Conservation (phyloP, 2,113 vertebrate genomes). For the Osmerus mordax region DNA sequence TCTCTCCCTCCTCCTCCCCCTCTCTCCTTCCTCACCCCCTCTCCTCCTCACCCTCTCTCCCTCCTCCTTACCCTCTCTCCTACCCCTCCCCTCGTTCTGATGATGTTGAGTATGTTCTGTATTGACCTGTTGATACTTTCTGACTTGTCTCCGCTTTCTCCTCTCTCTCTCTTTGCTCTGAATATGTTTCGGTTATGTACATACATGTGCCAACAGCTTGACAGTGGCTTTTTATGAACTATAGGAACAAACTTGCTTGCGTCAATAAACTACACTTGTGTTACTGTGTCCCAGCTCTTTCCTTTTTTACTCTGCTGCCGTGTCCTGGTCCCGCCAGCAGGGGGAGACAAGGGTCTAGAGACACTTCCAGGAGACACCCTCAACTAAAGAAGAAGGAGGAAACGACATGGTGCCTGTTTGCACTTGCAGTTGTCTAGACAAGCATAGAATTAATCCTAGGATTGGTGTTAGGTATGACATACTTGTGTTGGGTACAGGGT, state of each 20-base stretch:
- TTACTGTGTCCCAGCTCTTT: slow-evolving; percentile 74
- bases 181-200: slow-evolving; percentile 92
- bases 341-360: too few species aligned
- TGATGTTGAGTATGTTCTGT: slow-evolving; percentile 71
- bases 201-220: slow-evolving; percentile 99
- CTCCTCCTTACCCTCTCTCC: slow-evolving; percentile 59
- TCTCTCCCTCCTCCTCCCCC: slow-evolving; percentile 60
- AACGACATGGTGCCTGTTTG: too few species aligned
- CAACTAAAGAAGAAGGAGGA: too few species aligned
- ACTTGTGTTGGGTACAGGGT: too few species aligned
- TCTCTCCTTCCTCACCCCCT: too few species aligned
- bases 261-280: slow-evolving; percentile 89
- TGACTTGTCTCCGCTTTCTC: slow-evolving; percentile 69
- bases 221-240: slow-evolving; percentile 92
- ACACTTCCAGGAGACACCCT: too few species aligned
- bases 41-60: too few species aligned
- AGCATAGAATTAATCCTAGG: too few species aligned
- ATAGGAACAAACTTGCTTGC: slow-evolving; percentile 98
- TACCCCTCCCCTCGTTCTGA: slow-evolving; percentile 74
- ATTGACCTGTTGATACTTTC: slow-evolving; percentile 61
- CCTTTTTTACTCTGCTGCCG: background rate
- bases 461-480: too few species aligned
- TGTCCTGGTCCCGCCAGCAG: background rate
- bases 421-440: too few species aligned
- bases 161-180: slow-evolving; percentile 86